Evolutionary conservation across 2,113 vertebrate genomes (phyloP), one percentile per base, ranked within the genome.

Genomic region (Myotis davidii): DNA sequence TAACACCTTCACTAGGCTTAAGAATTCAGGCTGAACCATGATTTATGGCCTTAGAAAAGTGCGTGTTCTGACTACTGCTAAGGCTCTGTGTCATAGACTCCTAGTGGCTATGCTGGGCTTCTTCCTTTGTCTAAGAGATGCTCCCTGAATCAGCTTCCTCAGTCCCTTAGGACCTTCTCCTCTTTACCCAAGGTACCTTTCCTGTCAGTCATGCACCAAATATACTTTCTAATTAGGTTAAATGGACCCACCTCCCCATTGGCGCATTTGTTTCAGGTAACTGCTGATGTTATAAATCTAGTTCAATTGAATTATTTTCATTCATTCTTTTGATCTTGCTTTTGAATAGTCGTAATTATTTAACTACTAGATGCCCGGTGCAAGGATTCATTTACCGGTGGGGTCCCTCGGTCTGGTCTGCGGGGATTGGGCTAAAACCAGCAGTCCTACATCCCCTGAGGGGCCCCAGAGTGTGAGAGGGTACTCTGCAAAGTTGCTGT

Each of bases 231-330:
- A 25, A 10, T 74, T 56, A 39, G 25, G 74, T 14, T 83, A 48
- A 79, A 73, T 52, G 34, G 27, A 82, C 32, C 21, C 20, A 39
- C 27, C 11, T 86, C 20, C 79, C 9, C 54, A 69, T 14, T 88
- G 90, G 18, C 27, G 14, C 48, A 52, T 73, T 21, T 69, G 21
- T 88, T 67, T 91, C 48, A 74, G 50, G 34, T 64, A 77, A 82
- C 39, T 69, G 42, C 42, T 27, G 74, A 37, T 42, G 45, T 86
- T 91, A n/a, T 86, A 89, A 39, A 86, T 83, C 67, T 89, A 69
- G 25, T 74, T 91, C 78, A 74, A 82, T 34, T 82, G 11, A 76
- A 91, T 96, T 96, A n/a, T 78, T 91, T 79, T 17, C 45, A 73
- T 48, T 78, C 3, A 54, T 93, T 91, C 32, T 34, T 89, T 29